A percentile compares a stretch with the other conserved stretches of the same genome.
These are phyloP conservation scores for Nephrocerus scutellatus DNA, from an alignment of 2,888 invertebrate genomes.

Conservation along the genomic window DNA sequence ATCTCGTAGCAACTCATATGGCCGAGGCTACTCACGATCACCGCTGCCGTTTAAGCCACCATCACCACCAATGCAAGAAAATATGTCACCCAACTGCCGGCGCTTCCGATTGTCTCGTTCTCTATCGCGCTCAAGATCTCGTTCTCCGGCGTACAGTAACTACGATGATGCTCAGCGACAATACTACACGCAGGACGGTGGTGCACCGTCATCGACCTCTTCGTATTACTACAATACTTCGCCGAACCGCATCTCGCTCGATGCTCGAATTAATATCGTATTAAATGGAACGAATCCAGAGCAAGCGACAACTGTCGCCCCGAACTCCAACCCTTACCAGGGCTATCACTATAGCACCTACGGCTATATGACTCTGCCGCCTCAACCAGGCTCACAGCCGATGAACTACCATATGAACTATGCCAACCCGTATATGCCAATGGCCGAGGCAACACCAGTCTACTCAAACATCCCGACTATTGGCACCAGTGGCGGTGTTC, in stretches of 20 bases:
- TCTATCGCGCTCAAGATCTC: conserved; percentile 15
- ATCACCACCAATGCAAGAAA: conserved; percentile 42
- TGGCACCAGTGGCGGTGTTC: conserved; percentile 16
- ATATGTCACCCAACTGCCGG: conserved; percentile 26
- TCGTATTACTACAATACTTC: conserved; percentile 40
- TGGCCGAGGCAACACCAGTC: conserved; percentile 16
- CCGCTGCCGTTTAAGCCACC: conserved; percentile 43
- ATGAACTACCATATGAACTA: conserved; percentile 28
- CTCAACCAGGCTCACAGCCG: conserved; percentile 24
- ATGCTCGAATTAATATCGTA: conserved; percentile 32
- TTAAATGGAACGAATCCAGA: conserved; percentile 23
- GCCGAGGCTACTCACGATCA: conserved; percentile 37
- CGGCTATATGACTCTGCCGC: conserved; percentile 32
- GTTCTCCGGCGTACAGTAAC: conserved; percentile 22
- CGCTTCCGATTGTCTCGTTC: conserved; percentile 18
- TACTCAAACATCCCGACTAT: conserved; percentile 28
- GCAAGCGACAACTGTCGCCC: conserved; percentile 17
- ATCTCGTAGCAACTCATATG: conserved; percentile 28
- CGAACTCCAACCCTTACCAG: conserved; percentile 23
- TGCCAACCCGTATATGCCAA: conserved; percentile 28
- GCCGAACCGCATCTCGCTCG: conserved; percentile 31
- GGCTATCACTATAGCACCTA: conserved; percentile 29
- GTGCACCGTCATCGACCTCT: conserved; percentile 19
- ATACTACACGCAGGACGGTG: conserved; percentile 29
- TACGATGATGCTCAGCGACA: conserved; percentile 21